Base-by-base conservation (phyloP, 2,888 invertebrate species). In the Nomada ferruginata region DNA sequence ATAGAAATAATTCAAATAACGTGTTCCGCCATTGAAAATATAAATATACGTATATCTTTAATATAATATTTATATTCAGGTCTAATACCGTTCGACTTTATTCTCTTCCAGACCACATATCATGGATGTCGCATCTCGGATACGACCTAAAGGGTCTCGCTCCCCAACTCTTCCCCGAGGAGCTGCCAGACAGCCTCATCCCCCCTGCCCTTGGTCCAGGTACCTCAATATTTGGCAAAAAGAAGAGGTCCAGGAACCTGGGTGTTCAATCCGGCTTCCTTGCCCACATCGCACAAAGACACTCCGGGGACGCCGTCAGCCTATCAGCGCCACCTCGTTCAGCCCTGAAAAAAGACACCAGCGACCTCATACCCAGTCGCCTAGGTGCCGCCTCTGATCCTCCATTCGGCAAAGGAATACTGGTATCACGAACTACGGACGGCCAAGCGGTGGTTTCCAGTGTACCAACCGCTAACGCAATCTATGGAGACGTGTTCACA, bases 401-500 rank as follows among this genome's bases (percentile, higher is more conserved):
- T 52, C 97, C 98, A 0, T 97, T 98, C 90, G 98, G 98, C 50
- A 96, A 96, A 91, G 97, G 97, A 13, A 98, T 98, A 84, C 95
- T 98, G 2, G 96, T 98, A 0, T 97, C 98, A 0, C 95, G 97
- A 71, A 97, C 97, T 63, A 94, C 95, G 2, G 96, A 97, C 64
- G 97, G 97, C 11, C 96, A 97, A 89, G 97, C 98, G 50, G 96
- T 97, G 29, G 96, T 98, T 1, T 97, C 97, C 9, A 97, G 98
- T 89, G 98, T 98, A 15, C 97, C 98, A 0, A 97, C 97, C 1
- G 98, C 98, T 0, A 98, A 98, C 92, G 96, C 97, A 47, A 98
- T 98, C 87, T 97, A 98, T 94, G 95, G 97, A 50, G 98, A 98
- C 93, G 98, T 98, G 2, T 98, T 98, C 92, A 98, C 98, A 3